Conservation (phyloP, 2,888 invertebrate genomes). For the Hirtodrosophila confusa region DNA sequence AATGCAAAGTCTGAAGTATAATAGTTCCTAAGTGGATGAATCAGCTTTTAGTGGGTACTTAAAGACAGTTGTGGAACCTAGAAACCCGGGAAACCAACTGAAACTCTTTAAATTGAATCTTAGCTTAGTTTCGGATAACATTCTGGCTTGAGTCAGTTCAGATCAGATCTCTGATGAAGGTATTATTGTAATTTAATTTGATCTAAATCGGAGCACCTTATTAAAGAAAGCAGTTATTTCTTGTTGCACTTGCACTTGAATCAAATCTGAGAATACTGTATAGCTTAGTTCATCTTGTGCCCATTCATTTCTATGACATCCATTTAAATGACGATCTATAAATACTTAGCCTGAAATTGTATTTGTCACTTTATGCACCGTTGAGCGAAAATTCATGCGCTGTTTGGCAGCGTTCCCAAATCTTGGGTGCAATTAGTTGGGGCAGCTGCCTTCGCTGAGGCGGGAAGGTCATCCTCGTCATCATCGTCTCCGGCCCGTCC, state of each 20-base stretch:
- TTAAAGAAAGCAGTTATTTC: no score
- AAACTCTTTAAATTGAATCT: no score
- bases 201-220: no score
- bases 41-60: neutral
- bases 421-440: constrained; percentile 18
- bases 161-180: no score
- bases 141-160: no score
- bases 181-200: no score
- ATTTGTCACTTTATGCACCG: constrained; percentile 17
- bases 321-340: neutral
- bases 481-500: neutral
- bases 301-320: neutral
- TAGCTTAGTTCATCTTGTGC: neutral
- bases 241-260: no score
- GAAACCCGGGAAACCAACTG: no score
- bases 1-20: neutral
- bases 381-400: constrained; percentile 36
- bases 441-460: neutral
- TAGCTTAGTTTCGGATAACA: no score
- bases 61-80: no score
- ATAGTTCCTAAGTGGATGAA: neutral
- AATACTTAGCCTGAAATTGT: constrained; percentile 6
- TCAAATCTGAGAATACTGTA: no score
- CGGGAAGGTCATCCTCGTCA: constrained; percentile 8
- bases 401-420: constrained; percentile 46